These are phyloP conservation scores for Lasioglossum leucozonium DNA, from an alignment of 2,888 invertebrate genomes.

Conservation along the genomic window DNA sequence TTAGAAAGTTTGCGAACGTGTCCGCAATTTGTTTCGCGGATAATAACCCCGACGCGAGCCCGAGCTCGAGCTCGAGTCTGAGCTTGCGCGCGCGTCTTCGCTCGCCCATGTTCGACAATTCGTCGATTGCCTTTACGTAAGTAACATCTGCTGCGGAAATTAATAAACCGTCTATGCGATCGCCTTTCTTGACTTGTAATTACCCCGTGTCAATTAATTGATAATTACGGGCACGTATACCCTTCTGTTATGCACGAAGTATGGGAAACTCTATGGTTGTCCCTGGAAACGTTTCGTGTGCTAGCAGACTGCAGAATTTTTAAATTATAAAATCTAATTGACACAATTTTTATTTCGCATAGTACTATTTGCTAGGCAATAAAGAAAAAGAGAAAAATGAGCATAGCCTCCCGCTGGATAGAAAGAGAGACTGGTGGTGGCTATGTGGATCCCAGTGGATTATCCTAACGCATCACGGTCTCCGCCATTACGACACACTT, in stretches of 20 bases:
- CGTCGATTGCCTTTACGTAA: conserved; percentile 59
- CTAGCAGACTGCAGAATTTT: too few species aligned
- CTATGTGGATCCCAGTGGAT: background rate
- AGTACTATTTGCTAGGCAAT: too few species aligned
- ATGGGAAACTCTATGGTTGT: background rate
- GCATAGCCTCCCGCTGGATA: too few species aligned
- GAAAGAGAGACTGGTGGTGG: background rate
- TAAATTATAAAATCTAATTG: too few species aligned
- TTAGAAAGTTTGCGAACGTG: conserved; percentile 71
- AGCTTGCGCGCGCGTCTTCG: conserved; percentile 33
- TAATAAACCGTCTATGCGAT: conserved; percentile 8
- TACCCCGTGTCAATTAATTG: background rate
- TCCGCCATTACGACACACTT: conserved; percentile 63
- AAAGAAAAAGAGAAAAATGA: too few species aligned
- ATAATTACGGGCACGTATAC: background rate
- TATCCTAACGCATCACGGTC: conserved; percentile 14
- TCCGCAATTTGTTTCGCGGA: conserved; percentile 63
- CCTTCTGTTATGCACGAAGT: background rate
- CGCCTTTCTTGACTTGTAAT: background rate
- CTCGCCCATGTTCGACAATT: conserved; percentile 68
- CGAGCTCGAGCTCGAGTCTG: too few species aligned
- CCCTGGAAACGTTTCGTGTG: background rate
- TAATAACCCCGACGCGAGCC: conserved; percentile 25
- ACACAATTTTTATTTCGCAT: too few species aligned
- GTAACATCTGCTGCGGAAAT: conserved; percentile 29